A percentile compares a stretch with the other conserved stretches of the same genome.
Evolutionary conservation across 1,140 invertebrate species (phyloP).

Genomic region (Diprion similis): DNA sequence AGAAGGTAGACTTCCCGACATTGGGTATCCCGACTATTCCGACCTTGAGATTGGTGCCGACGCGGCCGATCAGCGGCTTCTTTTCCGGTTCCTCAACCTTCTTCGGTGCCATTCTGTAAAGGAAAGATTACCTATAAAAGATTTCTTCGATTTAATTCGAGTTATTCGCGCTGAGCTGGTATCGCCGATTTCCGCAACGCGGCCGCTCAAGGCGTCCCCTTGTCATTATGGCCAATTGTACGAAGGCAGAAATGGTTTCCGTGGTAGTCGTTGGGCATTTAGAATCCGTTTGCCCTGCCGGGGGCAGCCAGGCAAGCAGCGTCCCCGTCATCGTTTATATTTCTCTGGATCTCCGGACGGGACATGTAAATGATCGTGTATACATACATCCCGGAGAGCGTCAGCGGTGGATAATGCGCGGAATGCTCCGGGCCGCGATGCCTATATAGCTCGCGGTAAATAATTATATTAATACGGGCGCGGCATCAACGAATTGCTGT

Average conservation of each 20-base stretch:
- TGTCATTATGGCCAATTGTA: constrained; percentile 39
- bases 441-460: constrained; percentile 54
- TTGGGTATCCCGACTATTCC: constrained; percentile 96
- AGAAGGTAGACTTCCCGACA: constrained; percentile 99
- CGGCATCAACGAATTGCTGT: constrained; percentile 59
- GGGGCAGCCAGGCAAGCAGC: background rate
- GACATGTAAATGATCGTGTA: constrained; percentile 18
- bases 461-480: constrained; percentile 64
- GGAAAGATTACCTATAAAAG: constrained; percentile 8
- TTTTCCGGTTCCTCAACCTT: constrained; percentile 89
- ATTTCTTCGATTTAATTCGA: background rate
- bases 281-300: constrained; percentile 16
- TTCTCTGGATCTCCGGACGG: background rate
- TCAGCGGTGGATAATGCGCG: background rate
- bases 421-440: background rate
- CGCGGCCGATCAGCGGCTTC: constrained; percentile 93
- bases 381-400: background rate
- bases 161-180: background rate
- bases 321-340: background rate
- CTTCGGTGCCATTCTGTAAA: constrained; percentile 87
- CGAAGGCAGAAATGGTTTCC: constrained; percentile 32
- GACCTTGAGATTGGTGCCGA: constrained; percentile 97
- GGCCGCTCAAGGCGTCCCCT: constrained; percentile 19
- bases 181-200: background rate
- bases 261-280: constrained; percentile 21